Conservation (phyloP, 2,113 vertebrate genomes). For the Hoplias malabaricus region DNA sequence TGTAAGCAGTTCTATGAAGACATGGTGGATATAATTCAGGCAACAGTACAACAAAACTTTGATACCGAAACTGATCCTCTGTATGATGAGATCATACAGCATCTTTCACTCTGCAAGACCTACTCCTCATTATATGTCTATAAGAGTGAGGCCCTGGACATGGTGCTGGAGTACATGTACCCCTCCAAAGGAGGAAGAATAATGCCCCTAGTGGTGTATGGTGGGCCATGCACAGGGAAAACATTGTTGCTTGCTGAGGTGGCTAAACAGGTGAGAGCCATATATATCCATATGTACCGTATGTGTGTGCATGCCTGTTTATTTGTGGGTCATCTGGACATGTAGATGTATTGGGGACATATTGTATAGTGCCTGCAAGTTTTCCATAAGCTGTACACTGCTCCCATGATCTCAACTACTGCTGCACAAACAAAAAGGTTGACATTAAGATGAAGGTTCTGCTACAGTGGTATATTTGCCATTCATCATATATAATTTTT, state of each 20-base stretch:
- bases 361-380: slow-evolving; percentile 29
- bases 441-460: slow-evolving; percentile 45
- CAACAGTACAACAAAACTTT: slow-evolving; percentile 96
- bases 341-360: slow-evolving; percentile 52
- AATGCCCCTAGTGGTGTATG: slow-evolving; percentile 87
- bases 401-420: slow-evolving; percentile 49
- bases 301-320: slow-evolving; percentile 26
- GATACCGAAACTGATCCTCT: slow-evolving; percentile 90
- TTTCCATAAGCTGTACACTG: slow-evolving; percentile 42
- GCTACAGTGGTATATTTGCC: background rate
- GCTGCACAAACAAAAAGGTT: slow-evolving; percentile 40
- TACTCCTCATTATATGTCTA: slow-evolving; percentile 89
- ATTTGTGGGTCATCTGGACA: slow-evolving; percentile 56
- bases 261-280: slow-evolving; percentile 86
- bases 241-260: slow-evolving; percentile 91
- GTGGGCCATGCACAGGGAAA: slow-evolving; percentile 97
- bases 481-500: background rate
- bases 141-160: slow-evolving; percentile 85
- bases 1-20: slow-evolving; percentile 99
- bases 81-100: slow-evolving; percentile 94
- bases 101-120: slow-evolving; percentile 90
- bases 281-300: background rate
- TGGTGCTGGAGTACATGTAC: slow-evolving; percentile 89
- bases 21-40: slow-evolving; percentile 98
- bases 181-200: slow-evolving; percentile 84